Evolutionary conservation across 2,888 invertebrate genomes (phyloP), one percentile per base, ranked within the genome.

Genomic region (Orthosia cruda): DNA sequence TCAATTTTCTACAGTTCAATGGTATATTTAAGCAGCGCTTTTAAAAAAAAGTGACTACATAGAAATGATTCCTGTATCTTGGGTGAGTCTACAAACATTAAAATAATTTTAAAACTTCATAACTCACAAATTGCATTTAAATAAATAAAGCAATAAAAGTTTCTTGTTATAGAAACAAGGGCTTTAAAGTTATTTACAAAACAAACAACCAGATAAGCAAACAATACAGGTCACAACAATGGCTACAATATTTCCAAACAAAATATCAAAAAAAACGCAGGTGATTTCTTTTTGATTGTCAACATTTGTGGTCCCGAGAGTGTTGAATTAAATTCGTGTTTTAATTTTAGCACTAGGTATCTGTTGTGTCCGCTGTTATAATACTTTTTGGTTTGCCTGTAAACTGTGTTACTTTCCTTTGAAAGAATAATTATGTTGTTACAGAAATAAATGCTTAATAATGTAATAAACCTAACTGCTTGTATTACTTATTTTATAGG

Each of bases 311-410:
- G 64, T 57, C 12, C 65, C 59, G 66, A 54, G 69, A 77, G 62
- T 72, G 15, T 49, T 58, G 54, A 76, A 78, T 80, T 78, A 52
- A 78, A 76, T 78, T 74, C 58, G 32, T 77, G 54, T 83, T 83
- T 69, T 58, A 71, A 77, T 77, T 80, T 61, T 55, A 54, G 32
- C 52, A 40, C 55, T 52, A 77, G 40, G 57, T 32, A 32, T 4
- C 32, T 59, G 49, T 32, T 59, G 23, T 71, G 23, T 59, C 23
- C 2, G 3, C 18, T 69, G 67, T 45, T 32, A 47, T 18, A n/a
- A 15, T 55, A 13, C 18, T 45, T 62, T 82, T 65, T 61, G 15
- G 2, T 62, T 52, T 62, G 47, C 9, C 32, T 52, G 16, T 11
- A 75, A 45, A 50, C 15, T 12, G 50, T 5, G 50, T 13, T 32